Evolutionary conservation across 2,113 vertebrate species (phyloP).

Genomic region (Poicephalus gulielmi): DNA sequence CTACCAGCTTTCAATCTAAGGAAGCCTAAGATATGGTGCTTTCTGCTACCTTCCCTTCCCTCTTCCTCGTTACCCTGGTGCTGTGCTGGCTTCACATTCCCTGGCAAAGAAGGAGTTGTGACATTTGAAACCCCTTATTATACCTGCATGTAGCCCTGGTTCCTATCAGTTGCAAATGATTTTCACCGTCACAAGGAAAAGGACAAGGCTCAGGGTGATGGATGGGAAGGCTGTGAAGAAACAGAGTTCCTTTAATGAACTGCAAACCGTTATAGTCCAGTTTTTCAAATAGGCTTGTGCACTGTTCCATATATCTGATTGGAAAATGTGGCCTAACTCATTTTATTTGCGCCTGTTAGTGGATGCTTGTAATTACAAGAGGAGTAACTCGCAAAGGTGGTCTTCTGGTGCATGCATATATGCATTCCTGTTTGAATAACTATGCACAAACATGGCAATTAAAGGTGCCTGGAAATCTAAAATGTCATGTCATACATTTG

Average conservation of each 20-base stretch:
- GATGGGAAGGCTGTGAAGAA: not conserved
- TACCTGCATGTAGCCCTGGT: not conserved
- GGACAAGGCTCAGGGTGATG: not conserved
- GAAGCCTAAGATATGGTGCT: not conserved
- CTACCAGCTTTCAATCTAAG: not conserved
- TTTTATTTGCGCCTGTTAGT: not conserved
- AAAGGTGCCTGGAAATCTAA: not conserved
- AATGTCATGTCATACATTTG: not conserved
- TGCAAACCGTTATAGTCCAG: not conserved
- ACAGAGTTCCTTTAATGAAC: constrained; percentile 1
- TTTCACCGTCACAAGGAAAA: not conserved
- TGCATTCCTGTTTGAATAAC: not conserved
- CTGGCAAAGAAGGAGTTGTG: not conserved
- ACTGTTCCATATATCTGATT: not conserved
- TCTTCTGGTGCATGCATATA: not conserved
- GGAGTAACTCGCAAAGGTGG: not conserved
- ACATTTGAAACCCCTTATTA: not conserved
- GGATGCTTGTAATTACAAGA: not conserved
- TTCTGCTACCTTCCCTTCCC: not conserved
- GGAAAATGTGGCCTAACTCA: not conserved
- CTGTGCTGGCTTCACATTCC: not conserved
- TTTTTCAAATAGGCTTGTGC: not conserved
- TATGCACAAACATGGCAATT: not conserved
- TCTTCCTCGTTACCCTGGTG: not conserved
- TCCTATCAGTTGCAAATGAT: not conserved